Percentiles rank a stretch among this genome's conserved stretches.
Conservation (phyloP, 1,140 invertebrate genomes). For the Zophobas morio region DNA sequence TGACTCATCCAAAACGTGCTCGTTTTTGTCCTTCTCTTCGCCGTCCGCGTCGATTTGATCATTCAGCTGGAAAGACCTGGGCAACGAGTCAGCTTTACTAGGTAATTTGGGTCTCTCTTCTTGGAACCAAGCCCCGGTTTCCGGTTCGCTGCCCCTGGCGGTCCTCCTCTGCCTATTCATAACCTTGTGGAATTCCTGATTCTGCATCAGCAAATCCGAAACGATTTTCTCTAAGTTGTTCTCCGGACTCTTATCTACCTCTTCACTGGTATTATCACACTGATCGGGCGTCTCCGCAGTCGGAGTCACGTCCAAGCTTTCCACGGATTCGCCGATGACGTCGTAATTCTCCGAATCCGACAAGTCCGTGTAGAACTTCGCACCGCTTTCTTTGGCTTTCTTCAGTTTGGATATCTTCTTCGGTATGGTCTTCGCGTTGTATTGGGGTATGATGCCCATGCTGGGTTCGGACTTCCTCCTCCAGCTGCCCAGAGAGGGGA, state of each 20-base stretch:
- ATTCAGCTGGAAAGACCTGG: slow-evolving; percentile 81
- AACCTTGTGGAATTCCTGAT: slow-evolving; percentile 85
- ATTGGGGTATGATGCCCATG: slow-evolving; percentile 67
- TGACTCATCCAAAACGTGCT: slow-evolving; percentile 64
- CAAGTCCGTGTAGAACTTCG: slow-evolving; percentile 78
- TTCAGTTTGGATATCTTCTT: slow-evolving; percentile 78
- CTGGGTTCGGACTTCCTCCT: slow-evolving; percentile 82
- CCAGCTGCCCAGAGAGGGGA: slow-evolving; percentile 75
- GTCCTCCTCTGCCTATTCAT: slow-evolving; percentile 77
- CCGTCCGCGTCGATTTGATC: slow-evolving; percentile 66
- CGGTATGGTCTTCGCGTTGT: slow-evolving; percentile 77
- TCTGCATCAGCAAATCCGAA: slow-evolving; percentile 86
- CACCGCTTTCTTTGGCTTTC: slow-evolving; percentile 74
- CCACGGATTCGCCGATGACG: slow-evolving; percentile 75
- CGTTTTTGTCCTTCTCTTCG: slow-evolving; percentile 56
- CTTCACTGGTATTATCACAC: slow-evolving; percentile 51
- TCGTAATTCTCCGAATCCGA: slow-evolving; percentile 73
- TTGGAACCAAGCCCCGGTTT: slow-evolving; percentile 69
- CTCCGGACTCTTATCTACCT: slow-evolving; percentile 66
- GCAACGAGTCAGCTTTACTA: slow-evolving; percentile 83
- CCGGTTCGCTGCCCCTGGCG: slow-evolving; percentile 68
- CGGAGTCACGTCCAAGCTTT: slow-evolving; percentile 68
- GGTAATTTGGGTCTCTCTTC: slow-evolving; percentile 63
- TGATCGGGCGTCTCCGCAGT: slow-evolving; percentile 38
- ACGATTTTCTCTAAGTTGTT: slow-evolving; percentile 81